Base-by-base conservation (phyloP, 2,797 vertebrate genomes). In the Cossypha polioptera region DNA sequence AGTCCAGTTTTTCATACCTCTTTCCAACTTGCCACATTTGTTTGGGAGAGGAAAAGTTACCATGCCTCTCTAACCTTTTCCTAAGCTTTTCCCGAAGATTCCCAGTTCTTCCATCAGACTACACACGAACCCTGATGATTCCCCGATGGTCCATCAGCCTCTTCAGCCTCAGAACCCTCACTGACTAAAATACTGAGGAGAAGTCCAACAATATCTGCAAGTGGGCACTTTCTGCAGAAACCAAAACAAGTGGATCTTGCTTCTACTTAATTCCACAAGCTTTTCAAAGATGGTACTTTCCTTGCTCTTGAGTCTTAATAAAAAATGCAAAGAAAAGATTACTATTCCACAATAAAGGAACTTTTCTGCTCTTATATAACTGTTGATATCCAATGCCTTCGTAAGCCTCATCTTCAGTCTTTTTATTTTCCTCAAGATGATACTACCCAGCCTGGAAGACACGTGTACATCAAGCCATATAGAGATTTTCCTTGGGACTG, bases 91-190 rank as follows among this genome's bases (percentile, higher is more conserved):
- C 26, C 26, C 21, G 9, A 53, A 62, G 17, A 43, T 11, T 67
- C 31, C 8, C 65, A 67, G 48, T 40, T 87, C 62, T 58, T 73
- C 47, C 35, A 69, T 33, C 35, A 79, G 35, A 62, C 19, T 22
- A 13, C 0, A 0, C 9, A 63, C 9, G 71, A 85, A 15, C 4
- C 14, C 29, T 1, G 15, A 47, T 47, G 26, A 45, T 35, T 68
- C 33, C 21, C 33, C 6, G 16, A 29, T 15, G 7, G 25, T 45
- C 45, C 35, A 45, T 16, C 69, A 57, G 42, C 14, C 45, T 74
- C 57, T 67, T 88, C 29, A 83, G 76, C 17, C 31, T 89, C 68
- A 58, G 15, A 86, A 35, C 18, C 6, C 36, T 58, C 61, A 78
- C 42, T 20, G 21, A 59, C 14, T 20, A 13, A 66, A 33, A 43